Base-by-base conservation (phyloP, 2,113 vertebrate species). In the Patagioenas fasciata region DNA sequence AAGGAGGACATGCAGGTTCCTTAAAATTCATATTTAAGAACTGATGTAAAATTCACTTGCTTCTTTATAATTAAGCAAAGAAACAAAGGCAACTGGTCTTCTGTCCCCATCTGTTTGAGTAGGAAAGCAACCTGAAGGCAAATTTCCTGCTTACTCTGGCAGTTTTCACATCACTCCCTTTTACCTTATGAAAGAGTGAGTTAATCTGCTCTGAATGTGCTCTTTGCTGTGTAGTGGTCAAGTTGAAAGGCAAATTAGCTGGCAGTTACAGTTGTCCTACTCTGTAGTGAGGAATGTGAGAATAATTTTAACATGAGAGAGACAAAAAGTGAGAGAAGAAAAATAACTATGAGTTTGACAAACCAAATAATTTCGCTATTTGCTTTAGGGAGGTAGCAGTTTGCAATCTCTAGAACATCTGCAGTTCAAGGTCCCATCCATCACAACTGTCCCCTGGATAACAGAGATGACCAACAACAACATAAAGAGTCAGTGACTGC, bases 121-220 rank as follows among this genome's bases (percentile, higher is more conserved):
- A 79, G 48, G 21, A 81, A 89, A 85, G 16, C 21, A 75, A 29
- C 42, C 13, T 26, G 15, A 24, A 72, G 34, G 62, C 60, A 14
- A 64, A 23, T 44, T 71, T 19, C 4, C 13, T 48, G 67, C 29
- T 72, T 56, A 42, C 19, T 51, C 32, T 56, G 17, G 36, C 21
- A 64, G 38, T 60, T 74, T 78, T 81, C 53, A 64, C 20, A 69
- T 85, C n/a, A 13, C 15, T 75, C 10, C 62, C 3, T 74, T 61
- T 70, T 62, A 54, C 2, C 0, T 75, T 26, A 72, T 1, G 4
- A 72, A 94, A 42, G 5, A 79, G 72, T 18, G 5, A 61, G 6
- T 54, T 54, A 16, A 26, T 75, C 62, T 78, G 9, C 11, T 71
- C 24, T 0, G 0, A n/a, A 15, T 64, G 11, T 42, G 17, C 10